Base-by-base conservation (phyloP, 1,140 invertebrate genomes). In the Eulimnadia texana region DNA sequence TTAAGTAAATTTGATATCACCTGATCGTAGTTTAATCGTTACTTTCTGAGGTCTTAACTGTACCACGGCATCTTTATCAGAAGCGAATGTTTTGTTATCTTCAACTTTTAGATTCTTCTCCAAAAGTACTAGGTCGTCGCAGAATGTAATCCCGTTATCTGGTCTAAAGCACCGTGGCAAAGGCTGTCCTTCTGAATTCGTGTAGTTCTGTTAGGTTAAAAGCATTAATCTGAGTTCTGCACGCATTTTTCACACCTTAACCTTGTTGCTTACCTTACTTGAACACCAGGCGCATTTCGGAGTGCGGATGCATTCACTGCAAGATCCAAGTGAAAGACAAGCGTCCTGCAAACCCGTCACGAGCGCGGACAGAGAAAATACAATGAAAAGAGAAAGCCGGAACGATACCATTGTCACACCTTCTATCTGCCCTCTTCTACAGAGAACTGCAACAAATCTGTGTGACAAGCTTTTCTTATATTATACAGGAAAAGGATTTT, bases 251-350 rank as follows among this genome's bases (percentile, higher is more conserved):
- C 25, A 2, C n/a, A 20, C 6, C 10, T 52, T 9, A 52, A 9
- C 23, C 6, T 52, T 52, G 10, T 19, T 52, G n/a, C 51, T 20
- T 52, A 52, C 51, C 6, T 52, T 9, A 19, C 23, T 28, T 27
- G 27, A 20, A 57, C 55, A 57, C 55, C 55, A 57, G 10, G 29
- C 28, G 16, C 55, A 57, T 29, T 57, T 20, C n/a, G 25, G 28
- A 29, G 13, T 57, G 55, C n/a, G 16, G 24, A 33, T 57, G 16
- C 55, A 57, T 6, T 33, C 22, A 22, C 28, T n/a, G 20, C 55
- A 57, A 19, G 27, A 10, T 16, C 11, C 25, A 1, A 20, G 20
- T 16, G 28, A 57, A 1, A 19, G 27, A 16, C 55, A 57, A 20
- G 55, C n/a, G 28, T 29, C 55, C 19, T 22, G 16, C n/a, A n/a